These are phyloP conservation scores for Netelia fuscicornis DNA, from an alignment of 2,888 invertebrate genomes.

Conservation along the genomic window DNA sequence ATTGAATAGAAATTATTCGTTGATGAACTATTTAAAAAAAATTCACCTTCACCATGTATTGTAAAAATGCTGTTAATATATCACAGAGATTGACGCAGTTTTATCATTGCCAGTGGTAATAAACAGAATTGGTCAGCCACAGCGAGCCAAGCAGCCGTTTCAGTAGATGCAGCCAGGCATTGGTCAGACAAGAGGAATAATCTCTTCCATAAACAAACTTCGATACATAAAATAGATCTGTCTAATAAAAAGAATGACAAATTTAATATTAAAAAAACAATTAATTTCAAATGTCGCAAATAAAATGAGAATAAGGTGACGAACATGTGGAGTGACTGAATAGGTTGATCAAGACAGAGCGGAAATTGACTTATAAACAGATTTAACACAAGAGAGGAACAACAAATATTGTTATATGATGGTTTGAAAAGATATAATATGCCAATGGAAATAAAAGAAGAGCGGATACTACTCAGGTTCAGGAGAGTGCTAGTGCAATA, in stretches of 20 bases:
- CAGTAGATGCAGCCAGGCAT: slow-evolving; percentile 2
- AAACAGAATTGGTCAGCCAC: slow-evolving; percentile 24
- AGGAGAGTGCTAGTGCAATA: too few relatives aligned
- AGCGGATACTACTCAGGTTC: too few relatives aligned
- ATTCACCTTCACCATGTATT: neutral
- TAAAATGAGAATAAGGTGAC: neutral
- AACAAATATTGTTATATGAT: too few relatives aligned
- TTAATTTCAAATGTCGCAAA: too few relatives aligned
- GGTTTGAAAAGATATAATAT: too few relatives aligned
- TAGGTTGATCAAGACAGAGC: neutral
- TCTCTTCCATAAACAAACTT: neutral
- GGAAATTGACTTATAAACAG: too few relatives aligned
- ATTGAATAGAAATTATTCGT: neutral
- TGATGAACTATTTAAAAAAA: neutral
- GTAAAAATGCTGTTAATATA: neutral
- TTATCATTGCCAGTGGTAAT: slow-evolving; percentile 19
- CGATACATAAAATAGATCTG: neutral
- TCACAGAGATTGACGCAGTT: neutral
- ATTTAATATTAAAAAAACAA: neutral
- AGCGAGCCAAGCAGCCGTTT: neutral
- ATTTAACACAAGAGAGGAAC: too few relatives aligned
- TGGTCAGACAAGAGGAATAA: neutral
- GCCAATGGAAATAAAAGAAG: too few relatives aligned
- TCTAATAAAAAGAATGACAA: neutral
- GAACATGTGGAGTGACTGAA: slow-evolving; percentile 17